Evolutionary conservation across 2,888 invertebrate genomes (phyloP).

Genomic region (Ferdinandea cuprea): DNA sequence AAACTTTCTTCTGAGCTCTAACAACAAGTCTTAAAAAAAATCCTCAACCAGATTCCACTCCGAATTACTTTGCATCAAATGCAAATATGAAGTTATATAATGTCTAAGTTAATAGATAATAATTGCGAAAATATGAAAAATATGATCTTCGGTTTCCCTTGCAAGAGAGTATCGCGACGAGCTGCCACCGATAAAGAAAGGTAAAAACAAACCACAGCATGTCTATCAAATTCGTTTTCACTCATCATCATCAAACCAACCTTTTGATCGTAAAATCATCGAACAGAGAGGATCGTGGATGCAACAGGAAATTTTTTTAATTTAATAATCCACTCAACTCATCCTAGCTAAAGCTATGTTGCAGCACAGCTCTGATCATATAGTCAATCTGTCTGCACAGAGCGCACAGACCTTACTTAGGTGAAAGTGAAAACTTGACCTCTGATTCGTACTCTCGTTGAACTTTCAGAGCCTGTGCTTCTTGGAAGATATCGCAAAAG

Average conservation of each 20-base stretch:
- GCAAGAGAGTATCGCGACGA: conserved; percentile 1
- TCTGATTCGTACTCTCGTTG: conserved; percentile 54
- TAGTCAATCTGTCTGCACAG: conserved; percentile 9
- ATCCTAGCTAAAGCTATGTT: no score
- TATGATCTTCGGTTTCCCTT: conserved; percentile 11
- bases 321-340: conserved; percentile 66
- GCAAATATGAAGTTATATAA: conserved; percentile 4
- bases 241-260: conserved; percentile 43
- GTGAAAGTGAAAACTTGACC: conserved; percentile 72
- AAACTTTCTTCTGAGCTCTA: no score
- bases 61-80: neutral
- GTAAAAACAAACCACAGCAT: conserved; percentile 12
- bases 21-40: no score
- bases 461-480: conserved; percentile 36
- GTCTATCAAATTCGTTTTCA: conserved; percentile 45
- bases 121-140: conserved; percentile 30
- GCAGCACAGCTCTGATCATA: conserved; percentile 21
- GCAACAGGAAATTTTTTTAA: conserved; percentile 69
- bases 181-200: neutral
- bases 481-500: conserved; percentile 36
- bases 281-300: conserved; percentile 44
- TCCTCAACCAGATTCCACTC: no score
- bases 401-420: neutral
- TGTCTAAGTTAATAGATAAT: conserved; percentile 4
- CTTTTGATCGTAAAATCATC: conserved; percentile 59